Evolutionary conservation across 2,113 vertebrate genomes (phyloP).

Genomic region (Dipodomys ordii): DNA sequence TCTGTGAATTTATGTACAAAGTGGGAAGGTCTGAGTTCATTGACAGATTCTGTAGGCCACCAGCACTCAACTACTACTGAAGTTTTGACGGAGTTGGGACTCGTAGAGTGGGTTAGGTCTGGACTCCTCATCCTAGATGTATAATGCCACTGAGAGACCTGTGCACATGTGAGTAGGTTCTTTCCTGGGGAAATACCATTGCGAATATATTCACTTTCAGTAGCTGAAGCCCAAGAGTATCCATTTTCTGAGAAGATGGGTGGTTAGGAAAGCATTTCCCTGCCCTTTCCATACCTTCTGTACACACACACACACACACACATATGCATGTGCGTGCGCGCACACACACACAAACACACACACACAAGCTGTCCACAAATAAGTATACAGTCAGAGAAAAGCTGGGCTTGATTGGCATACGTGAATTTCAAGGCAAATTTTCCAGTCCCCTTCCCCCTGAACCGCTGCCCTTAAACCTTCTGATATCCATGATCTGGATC

Average conservation of each 20-base stretch:
- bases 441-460: neutral
- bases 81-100: neutral
- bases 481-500: neutral
- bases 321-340: neutral
- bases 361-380: neutral
- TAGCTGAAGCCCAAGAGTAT: neutral
- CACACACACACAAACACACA: neutral
- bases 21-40: neutral
- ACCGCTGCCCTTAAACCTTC: neutral
- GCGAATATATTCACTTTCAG: neutral
- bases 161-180: neutral
- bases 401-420: neutral
- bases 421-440: slow-evolving; percentile 32
- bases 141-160: neutral
- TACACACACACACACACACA: neutral
- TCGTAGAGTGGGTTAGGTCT: slow-evolving; percentile 11
- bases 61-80: neutral
- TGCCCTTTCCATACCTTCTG: slow-evolving; percentile 3
- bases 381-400: neutral
- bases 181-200: neutral
- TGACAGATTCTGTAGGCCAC: neutral
- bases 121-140: neutral
- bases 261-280: slow-evolving; percentile 14
- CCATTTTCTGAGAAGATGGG: neutral
- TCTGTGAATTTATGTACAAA: slow-evolving; percentile 31